Evolutionary conservation across 2,797 vertebrate species (phyloP).

Genomic region (Lithobates pipiens): DNA sequence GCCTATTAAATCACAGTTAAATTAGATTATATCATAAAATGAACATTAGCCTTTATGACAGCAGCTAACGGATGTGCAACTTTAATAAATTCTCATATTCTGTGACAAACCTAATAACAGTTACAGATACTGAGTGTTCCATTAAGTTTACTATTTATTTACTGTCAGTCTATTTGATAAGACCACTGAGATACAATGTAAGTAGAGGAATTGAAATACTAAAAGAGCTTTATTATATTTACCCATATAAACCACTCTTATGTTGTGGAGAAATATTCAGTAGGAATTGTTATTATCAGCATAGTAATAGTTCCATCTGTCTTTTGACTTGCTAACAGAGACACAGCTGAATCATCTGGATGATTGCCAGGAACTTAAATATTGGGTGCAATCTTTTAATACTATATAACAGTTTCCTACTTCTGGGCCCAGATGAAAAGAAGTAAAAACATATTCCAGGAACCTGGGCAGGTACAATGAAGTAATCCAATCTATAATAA

Average conservation of each 20-base stretch:
- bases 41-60: conserved; percentile 52
- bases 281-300: conserved; percentile 18
- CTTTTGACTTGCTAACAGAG: background rate
- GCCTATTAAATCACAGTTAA: conserved; percentile 59
- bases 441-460: background rate
- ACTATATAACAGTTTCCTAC: background rate
- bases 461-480: background rate
- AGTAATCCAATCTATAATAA: background rate
- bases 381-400: background rate
- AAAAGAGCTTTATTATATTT: conserved; percentile 29
- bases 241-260: conserved; percentile 12
- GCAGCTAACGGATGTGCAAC: conserved; percentile 47
- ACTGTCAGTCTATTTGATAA: conserved; percentile 50
- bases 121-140: conserved; percentile 41
- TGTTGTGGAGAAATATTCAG: conserved; percentile 21
- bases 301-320: conserved; percentile 14
- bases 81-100: conserved; percentile 48
- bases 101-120: conserved; percentile 38
- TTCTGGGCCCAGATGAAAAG: background rate
- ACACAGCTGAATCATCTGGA: background rate
- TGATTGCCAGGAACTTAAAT: background rate
- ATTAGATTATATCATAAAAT: conserved; percentile 60
- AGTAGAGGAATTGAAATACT: conserved; percentile 13
- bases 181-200: conserved; percentile 17
- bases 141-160: conserved; percentile 49